These are phyloP conservation scores for Tachyglossus aculeatus DNA, from an alignment of 2,797 vertebrate genomes.

Conservation along the genomic window DNA sequence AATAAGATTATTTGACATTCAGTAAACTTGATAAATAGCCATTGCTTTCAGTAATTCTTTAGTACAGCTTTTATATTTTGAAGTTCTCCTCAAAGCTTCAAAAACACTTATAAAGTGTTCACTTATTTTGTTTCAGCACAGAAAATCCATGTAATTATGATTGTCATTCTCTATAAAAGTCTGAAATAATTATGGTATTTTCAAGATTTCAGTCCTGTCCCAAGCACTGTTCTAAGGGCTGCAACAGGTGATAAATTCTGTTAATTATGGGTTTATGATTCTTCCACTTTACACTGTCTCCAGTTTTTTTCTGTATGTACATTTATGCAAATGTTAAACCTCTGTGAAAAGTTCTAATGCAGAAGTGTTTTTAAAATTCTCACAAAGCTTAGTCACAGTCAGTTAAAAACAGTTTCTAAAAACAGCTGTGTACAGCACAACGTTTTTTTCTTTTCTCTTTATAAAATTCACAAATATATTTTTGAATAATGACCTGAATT, in stretches of 20 bases:
- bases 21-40: slow-evolving; percentile 67
- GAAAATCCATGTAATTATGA: slow-evolving; percentile 16
- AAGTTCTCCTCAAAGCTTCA: slow-evolving; percentile 80
- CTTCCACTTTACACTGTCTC: slow-evolving; percentile 33
- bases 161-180: slow-evolving; percentile 11
- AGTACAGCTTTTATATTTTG: slow-evolving; percentile 65
- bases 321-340: slow-evolving; percentile 40
- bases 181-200: no score
- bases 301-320: slow-evolving; percentile 30
- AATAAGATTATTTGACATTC: slow-evolving; percentile 72
- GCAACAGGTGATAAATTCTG: not conserved
- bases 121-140: slow-evolving; percentile 62
- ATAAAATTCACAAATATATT: slow-evolving; percentile 30
- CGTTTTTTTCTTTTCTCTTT: slow-evolving; percentile 7
- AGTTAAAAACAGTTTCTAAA: slow-evolving; percentile 47
- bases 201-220: no score
- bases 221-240: no score
- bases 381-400: slow-evolving; percentile 50
- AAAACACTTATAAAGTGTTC: slow-evolving; percentile 65
- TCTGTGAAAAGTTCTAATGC: slow-evolving; percentile 15
- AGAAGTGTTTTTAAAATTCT: slow-evolving; percentile 39
- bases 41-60: slow-evolving; percentile 74
- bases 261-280: slow-evolving; percentile 19
- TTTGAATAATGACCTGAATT: slow-evolving; percentile 44
- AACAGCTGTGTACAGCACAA: slow-evolving; percentile 11